Percentiles rank a stretch among this genome's conserved stretches.
Evolutionary conservation across 2,797 vertebrate genomes (phyloP).

Genomic region (Gila robusta): DNA sequence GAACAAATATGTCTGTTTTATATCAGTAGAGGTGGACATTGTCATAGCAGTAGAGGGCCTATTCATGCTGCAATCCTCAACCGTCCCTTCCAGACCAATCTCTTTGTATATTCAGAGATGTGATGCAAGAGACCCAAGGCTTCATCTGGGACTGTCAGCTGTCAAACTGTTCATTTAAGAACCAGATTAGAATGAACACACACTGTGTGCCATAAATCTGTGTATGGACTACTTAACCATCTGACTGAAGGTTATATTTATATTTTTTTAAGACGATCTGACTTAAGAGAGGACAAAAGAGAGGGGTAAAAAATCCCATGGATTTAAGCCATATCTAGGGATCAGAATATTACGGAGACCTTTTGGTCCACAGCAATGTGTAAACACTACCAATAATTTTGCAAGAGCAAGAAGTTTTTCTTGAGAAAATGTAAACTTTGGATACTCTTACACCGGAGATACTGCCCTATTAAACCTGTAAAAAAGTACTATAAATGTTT

Average conservation of each 20-base stretch:
- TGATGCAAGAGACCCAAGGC: not conserved
- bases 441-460: too few species aligned
- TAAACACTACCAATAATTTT: not conserved
- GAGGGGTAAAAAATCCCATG: not conserved
- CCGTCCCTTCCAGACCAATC: not conserved
- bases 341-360: not conserved
- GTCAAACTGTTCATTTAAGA: not conserved
- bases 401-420: not conserved
- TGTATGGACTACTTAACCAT: not conserved
- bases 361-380: not conserved
- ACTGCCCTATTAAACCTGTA: not conserved
- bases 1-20: conserved; percentile 29
- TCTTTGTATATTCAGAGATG: not conserved
- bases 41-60: conserved; percentile 4
- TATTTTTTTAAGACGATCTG: not conserved
- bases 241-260: not conserved
- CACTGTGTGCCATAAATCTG: not conserved
- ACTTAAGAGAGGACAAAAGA: not conserved
- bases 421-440: too few species aligned
- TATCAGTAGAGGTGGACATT: conserved; percentile 32
- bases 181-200: not conserved
- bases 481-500: not conserved
- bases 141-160: conserved; percentile 12
- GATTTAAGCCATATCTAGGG: not conserved
- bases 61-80: conserved; percentile 39